Evolutionary conservation across 2,113 vertebrate species (phyloP), one percentile per base, ranked within the genome.

Genomic region (Etia nguti): DNA sequence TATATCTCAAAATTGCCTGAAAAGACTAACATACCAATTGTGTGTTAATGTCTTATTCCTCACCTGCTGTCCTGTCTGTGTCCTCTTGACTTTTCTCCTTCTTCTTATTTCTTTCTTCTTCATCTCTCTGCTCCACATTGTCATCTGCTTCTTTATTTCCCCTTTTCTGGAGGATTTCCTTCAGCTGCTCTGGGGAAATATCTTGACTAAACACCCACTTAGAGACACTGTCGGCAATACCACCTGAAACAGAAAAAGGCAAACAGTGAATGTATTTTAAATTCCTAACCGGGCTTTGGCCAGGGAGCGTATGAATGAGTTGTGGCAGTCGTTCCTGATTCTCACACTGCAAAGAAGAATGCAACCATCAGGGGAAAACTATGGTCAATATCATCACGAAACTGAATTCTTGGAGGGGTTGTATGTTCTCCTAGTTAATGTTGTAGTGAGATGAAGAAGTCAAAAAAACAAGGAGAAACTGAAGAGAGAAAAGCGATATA

Each of bases 141-240:
- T 80, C 95, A 91, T 86, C 92, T 57, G 73, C 90, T 18, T 93
- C 95, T 22, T 86, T 56, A 10, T 86, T 81, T 16, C 87, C 95
- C 87, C 6, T 94, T 81, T 81, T 95, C 59, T 94, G 91, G 9
- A 96, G 93, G 6, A 97, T 96, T 79, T 96, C 92, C 86, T 96
- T 96, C 57, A 99, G 93, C 8, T 93, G 59, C 38, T 94, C 94
- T 0, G 98, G 98, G 75, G 92, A 92, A 84, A 99, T 80, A 90
- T 96, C 96, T 80, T 98, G 98, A 88, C 97, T 97, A 95, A 99
- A 99, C 86, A 99, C 95, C 98, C 98, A 98, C 93, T 99, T 99
- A 24, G 99, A 97, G 77, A 99, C 97, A 4, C 95, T 97, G 95
- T 99, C 99, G 2, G 99, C 98, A 90, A 99, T 95, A 11, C 97